phyloP scores from a whole-genome alignment of 2,113 vertebrate genomes.

The Phalacrocorax pelagicus region DNA sequence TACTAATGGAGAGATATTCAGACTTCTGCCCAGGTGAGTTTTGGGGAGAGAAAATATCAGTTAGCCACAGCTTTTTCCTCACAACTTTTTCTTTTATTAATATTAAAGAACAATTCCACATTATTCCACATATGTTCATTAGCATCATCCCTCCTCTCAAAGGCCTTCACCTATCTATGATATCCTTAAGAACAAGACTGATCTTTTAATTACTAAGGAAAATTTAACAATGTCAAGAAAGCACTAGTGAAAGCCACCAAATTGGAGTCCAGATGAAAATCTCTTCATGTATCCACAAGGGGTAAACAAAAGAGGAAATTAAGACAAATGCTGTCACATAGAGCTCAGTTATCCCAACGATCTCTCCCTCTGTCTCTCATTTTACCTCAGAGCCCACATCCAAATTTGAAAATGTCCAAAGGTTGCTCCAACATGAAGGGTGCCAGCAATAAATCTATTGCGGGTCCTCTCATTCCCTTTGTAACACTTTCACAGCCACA shows the following conservation, averaged over 20 bases:
- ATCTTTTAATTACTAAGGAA: background rate
- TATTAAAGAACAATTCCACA: background rate
- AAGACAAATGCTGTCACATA: background rate
- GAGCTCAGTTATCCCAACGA: too few relatives aligned
- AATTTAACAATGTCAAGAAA: background rate
- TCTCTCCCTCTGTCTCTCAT: too few relatives aligned
- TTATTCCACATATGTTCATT: background rate
- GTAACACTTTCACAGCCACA: too few relatives aligned
- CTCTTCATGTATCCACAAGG: background rate
- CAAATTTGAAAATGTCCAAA: too few relatives aligned
- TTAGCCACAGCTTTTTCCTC: background rate
- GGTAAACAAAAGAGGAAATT: background rate
- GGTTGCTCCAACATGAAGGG: too few relatives aligned
- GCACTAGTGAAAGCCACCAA: background rate
- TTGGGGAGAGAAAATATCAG: background rate
- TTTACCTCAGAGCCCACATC: too few relatives aligned
- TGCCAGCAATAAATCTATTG: too few relatives aligned
- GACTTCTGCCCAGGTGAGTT: constrained; percentile 39
- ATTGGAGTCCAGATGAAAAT: background rate
- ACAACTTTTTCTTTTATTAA: background rate
- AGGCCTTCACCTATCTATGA: background rate
- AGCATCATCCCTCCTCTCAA: background rate
- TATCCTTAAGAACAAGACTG: background rate
- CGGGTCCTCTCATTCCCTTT: too few relatives aligned
- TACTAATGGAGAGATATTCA: background rate